These are phyloP conservation scores for Tetramorium simillimum DNA, from an alignment of 1,140 invertebrate genomes.

Conservation along the genomic window DNA sequence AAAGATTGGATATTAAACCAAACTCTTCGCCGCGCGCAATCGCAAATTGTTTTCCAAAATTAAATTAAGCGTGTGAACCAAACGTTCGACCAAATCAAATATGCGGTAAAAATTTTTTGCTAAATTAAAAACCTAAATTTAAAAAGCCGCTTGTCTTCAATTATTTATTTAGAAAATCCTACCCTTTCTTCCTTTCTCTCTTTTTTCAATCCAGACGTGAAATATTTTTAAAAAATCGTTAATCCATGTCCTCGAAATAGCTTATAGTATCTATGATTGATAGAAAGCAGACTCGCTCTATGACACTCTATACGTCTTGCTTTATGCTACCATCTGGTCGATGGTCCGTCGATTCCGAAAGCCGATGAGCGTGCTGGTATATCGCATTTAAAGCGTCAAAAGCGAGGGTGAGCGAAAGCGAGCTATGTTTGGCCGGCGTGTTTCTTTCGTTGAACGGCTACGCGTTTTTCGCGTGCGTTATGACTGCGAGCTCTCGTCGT, in stretches of 20 bases:
- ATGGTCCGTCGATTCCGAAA: not conserved
- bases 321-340: conserved; percentile 34
- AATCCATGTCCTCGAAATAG: conserved; percentile 8
- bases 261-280: conserved; percentile 7
- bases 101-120: not conserved
- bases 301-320: conserved; percentile 3
- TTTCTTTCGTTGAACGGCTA: not conserved
- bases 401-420: not conserved
- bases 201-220: not conserved
- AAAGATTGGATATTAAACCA: conserved; percentile 32
- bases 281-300: conserved; percentile 4
- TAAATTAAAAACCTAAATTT: not conserved
- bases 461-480: conserved; percentile 28
- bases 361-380: conserved; percentile 10
- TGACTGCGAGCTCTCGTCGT: conserved; percentile 10
- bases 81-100: not conserved
- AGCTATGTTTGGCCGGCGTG: not conserved
- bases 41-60: not conserved
- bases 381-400: conserved; percentile 2
- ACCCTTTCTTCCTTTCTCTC: not conserved
- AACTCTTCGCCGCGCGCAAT: conserved; percentile 7
- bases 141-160: not conserved
- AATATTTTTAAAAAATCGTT: conserved; percentile 15
- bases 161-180: not conserved
- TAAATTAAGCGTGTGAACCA: not conserved